Evolutionary conservation across 1,140 invertebrate genomes (phyloP), one percentile per base, ranked within the genome.

Genomic region (Cephus cinctus): DNA sequence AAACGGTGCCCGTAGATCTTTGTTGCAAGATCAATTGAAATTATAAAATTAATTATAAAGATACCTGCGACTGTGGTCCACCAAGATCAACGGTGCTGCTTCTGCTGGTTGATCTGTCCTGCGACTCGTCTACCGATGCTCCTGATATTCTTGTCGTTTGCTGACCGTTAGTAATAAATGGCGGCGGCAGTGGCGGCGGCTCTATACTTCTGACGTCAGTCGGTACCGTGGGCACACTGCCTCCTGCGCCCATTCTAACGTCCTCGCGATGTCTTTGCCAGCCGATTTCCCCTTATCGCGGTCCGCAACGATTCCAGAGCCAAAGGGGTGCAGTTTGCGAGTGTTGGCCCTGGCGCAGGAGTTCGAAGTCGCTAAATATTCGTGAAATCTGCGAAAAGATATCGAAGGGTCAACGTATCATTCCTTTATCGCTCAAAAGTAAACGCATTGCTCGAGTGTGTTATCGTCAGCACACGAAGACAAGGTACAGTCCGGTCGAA

Each of bases 191-290:
- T n/a, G 25, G 25, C 6, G 25, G 25, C 6, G 25, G 25, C n/a
- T 27, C 25, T 27, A 27, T 27, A n/a, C 25, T 27, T n/a, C 6
- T 27, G n/a, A n/a, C n/a, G n/a, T n/a, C n/a, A n/a, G n/a, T n/a
- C n/a, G n/a, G n/a, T n/a, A 8, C n/a, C 25, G 25, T 27, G 9
- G 39, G 39, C n/a, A 41, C 18, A 20, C 39, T 41, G 39, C 39
- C 39, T 8, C 39, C 39, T 9, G 39, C 12, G 2, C 39, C 39
- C 39, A 41, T 41, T 5, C 11, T 41, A 19, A 19, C 11, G 15
- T 23, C 16, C 14, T 12, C n/a, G n/a, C n/a, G n/a, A n/a, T n/a
- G n/a, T n/a, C n/a, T n/a, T n/a, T n/a, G n/a, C n/a, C n/a, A 12
- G 12, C 9, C 11, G 16, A 36, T 11, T 12, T 8, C 11, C 11